Percentiles rank a stretch among this genome's conserved stretches.
Evolutionary conservation across 30 jellyfish, hydroid and myxozoan genomes (phyloP).

Genomic region (Aurelia sp.): DNA sequence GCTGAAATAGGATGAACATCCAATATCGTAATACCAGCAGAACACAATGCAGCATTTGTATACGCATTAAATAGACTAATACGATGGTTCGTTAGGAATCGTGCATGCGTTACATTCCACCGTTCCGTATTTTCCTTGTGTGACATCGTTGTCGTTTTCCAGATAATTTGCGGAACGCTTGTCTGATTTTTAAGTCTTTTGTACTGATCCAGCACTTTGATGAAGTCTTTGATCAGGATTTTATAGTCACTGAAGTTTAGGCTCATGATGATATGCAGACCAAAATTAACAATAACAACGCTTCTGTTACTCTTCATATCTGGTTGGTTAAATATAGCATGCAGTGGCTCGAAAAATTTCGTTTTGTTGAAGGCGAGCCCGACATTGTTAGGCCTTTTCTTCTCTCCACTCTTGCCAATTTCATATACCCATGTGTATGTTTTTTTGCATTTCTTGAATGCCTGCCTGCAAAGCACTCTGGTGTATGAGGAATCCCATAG

Average conservation of each 20-base stretch:
- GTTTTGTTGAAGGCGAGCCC: slow-evolving; percentile 54
- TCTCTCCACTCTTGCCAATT: neutral
- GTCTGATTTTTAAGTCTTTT: neutral
- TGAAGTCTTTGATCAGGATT: slow-evolving; percentile 16
- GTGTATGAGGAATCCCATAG: slow-evolving; percentile 52
- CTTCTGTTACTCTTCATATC: slow-evolving; percentile 56
- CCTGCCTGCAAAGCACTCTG: slow-evolving; percentile 58
- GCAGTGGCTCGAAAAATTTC: slow-evolving; percentile 30
- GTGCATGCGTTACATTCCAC: slow-evolving; percentile 22
- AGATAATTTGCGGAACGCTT: slow-evolving; percentile 36
- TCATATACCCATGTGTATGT: slow-evolving; percentile 76
- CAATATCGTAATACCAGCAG: slow-evolving; percentile 51
- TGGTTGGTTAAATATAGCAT: slow-evolving; percentile 5
- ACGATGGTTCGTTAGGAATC: slow-evolving; percentile 61
- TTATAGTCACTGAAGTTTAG: slow-evolving; percentile 24
- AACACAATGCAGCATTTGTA: slow-evolving; percentile 45
- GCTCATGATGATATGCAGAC: slow-evolving; percentile 58
- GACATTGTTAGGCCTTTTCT: neutral
- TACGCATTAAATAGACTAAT: slow-evolving; percentile 45
- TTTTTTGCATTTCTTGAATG: slow-evolving; percentile 45
- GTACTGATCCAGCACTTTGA: slow-evolving; percentile 2
- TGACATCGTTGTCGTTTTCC: slow-evolving; percentile 75
- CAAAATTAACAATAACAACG: slow-evolving; percentile 58
- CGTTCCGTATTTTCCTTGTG: slow-evolving; percentile 34
- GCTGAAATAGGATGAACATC: slow-evolving; percentile 55